Base-by-base conservation (phyloP, 2,888 invertebrate species). In the Drosophila merina region DNA sequence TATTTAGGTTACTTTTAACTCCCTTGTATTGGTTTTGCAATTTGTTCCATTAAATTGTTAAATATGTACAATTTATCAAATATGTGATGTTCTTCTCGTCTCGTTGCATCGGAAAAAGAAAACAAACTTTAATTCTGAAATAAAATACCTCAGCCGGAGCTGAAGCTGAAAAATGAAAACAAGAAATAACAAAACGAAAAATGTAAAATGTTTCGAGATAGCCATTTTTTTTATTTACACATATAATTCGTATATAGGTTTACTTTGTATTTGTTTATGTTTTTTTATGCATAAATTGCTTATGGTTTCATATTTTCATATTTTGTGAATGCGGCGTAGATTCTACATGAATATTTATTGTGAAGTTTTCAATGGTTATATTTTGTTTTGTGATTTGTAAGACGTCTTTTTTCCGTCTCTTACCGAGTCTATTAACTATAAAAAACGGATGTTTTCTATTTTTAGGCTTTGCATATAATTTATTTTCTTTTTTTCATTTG, bases 1-100 rank as follows among this genome's bases (percentile, higher is more conserved):
- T 79, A 73, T 84, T 83, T 89, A 90, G 88, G 88, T 89, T 90
- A 90, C 60, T 62, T 48, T 91, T 88, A 90, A 90, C 90, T 91
- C 91, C 91, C 91, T 91, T 91, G 91, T 91, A 91, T 91, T 89
- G 86, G 90, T 90, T 91, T 91, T 90, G 86, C 88, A 88, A 89
- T 89, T 91, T 89, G 91, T 90, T 90, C 90, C 90, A 78, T 80
- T 86, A 83, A 77, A 73, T 76, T 78, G 84, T 82, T 81, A 75
- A 86, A 84, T 89, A 86, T 88, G 73, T 87, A 87, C 81, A 85
- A 70, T 79, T 74, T 72, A 73, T 57, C 33, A 54, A 63, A 52
- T 48, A 38, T 49, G 47, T 50, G 20, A 20, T 20, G 20, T 20
- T 20, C 20, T 20, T 67, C 68, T 52, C 76, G 67, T 72, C 75